phyloP scores from a whole-genome alignment of 2,113 vertebrate species.

The Gymnarchus niloticus region DNA sequence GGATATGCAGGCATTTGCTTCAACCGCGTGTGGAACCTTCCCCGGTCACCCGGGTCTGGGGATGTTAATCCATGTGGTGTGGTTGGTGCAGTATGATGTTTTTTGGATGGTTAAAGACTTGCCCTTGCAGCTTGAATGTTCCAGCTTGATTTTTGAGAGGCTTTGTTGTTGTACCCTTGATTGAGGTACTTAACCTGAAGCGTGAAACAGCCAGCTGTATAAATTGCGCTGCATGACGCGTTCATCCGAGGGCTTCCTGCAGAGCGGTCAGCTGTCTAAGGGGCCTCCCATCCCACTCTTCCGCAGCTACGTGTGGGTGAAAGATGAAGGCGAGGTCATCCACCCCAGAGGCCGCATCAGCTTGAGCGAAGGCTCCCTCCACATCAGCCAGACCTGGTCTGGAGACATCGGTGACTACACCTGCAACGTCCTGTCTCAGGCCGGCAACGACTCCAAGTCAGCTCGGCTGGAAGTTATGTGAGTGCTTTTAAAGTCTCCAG shows the following conservation, averaged over 20 bases:
- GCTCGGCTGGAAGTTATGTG: conserved; percentile 93
- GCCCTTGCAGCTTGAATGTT: background rate
- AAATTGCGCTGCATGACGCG: background rate
- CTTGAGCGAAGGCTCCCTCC: conserved; percentile 74
- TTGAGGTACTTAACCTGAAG: background rate
- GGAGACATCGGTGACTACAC: conserved; percentile 94
- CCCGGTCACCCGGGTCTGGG: background rate
- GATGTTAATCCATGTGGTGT: background rate
- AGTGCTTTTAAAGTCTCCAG: conserved; percentile 51
- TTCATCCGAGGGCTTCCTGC: background rate
- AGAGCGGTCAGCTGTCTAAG: background rate
- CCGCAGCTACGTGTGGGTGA: conserved; percentile 82
- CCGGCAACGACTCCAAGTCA: conserved; percentile 77
- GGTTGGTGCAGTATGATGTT: background rate
- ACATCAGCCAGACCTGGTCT: conserved; percentile 93
- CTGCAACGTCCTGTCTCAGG: conserved; percentile 75
- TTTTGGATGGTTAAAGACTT: background rate
- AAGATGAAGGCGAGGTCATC: conserved; percentile 62
- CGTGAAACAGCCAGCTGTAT: background rate
- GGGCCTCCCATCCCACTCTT: background rate
- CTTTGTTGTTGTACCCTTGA: background rate
- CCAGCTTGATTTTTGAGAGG: background rate
- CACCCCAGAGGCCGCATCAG: conserved; percentile 73
- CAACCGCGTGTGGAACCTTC: no score
- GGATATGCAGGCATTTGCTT: background rate